Percentiles rank a stretch among this genome's conserved stretches.
Conservation (phyloP, 2,797 vertebrate species). For the Melanotaenia parkinsoni region DNA sequence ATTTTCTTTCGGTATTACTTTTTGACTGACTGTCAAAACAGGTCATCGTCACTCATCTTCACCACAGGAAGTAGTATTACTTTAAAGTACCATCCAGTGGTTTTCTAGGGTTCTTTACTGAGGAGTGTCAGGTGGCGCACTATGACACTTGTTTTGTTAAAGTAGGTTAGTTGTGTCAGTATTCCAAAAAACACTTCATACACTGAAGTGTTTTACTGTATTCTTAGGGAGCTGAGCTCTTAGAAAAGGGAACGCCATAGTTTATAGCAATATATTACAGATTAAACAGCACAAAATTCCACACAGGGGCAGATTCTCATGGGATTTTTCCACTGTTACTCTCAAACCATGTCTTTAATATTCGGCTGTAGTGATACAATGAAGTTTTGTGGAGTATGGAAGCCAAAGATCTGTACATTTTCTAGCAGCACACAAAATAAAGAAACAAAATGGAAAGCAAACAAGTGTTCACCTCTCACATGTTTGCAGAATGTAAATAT, state of each 20-base stretch:
- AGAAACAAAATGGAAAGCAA: neutral
- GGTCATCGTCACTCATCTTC: neutral
- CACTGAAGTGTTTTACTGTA: conserved; percentile 43
- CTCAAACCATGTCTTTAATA: neutral
- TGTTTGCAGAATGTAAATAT: too few relatives aligned
- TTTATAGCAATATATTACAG: conserved; percentile 21
- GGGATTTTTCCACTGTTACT: neutral
- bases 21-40: neutral
- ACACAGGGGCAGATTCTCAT: neutral
- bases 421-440: neutral
- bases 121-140: conserved; percentile 42
- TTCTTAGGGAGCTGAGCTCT: conserved; percentile 21
- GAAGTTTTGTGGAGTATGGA: neutral
- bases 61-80: conserved; percentile 7
- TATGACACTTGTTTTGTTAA: conserved; percentile 43
- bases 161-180: conserved; percentile 57
- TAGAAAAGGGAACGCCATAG: conserved; percentile 15
- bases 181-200: conserved; percentile 57
- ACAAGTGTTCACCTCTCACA: neutral
- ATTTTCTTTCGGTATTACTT: neutral
- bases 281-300: conserved; percentile 6
- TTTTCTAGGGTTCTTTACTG: conserved; percentile 37
- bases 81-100: conserved; percentile 36
- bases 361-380: too few relatives aligned
- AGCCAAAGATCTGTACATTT: too few relatives aligned